Base-by-base conservation (phyloP, 1,140 invertebrate species). In the Leptopilina clavipes region DNA sequence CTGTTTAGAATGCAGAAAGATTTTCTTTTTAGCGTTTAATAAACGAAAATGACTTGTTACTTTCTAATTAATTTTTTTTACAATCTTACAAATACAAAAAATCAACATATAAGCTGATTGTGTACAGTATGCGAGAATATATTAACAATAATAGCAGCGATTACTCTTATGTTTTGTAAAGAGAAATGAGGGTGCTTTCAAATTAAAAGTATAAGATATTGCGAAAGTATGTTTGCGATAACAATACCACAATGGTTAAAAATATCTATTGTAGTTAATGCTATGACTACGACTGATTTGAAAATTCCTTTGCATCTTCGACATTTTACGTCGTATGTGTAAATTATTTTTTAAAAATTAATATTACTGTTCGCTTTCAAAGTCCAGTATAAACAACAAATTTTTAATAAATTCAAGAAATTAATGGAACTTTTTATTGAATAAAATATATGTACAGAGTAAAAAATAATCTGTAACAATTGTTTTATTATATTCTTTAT, bases 101-200 rank as follows among this genome's bases (percentile, higher is more conserved):
- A 85, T 84, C 86, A 86, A 87, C 86, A 85, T 86, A 83, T 84
- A 84, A 87, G 89, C 85, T 87, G 87, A 89, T 86, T 86, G 78
- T 90, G 89, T 90, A 90, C 88, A 90, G 88, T 89, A 89, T 86
- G 86, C 81, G 88, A 90, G 83, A 89, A 83, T 89, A 87, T 88
- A 83, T 89, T 86, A 85, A 85, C 86, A 86, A 87, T 86, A 79
- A 86, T 79, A 78, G 84, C 88, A 83, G 83, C 83, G 79, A 87
- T 83, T 87, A 88, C 79, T 77, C 74, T 80, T 76, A 77, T 76
- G 73, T 76, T 73, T 71, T 71, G 59, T 12, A 76, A 25, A 76
- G 73, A 65, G 48, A 65, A 31, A 22, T 31, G 25, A 65, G 56
- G 56, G 25, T 65, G 25, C 19, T 31, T 65, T 31, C 59, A 79